These are phyloP conservation scores for Eurois occulta DNA, from an alignment of 2,888 invertebrate genomes.

Conservation along the genomic window DNA sequence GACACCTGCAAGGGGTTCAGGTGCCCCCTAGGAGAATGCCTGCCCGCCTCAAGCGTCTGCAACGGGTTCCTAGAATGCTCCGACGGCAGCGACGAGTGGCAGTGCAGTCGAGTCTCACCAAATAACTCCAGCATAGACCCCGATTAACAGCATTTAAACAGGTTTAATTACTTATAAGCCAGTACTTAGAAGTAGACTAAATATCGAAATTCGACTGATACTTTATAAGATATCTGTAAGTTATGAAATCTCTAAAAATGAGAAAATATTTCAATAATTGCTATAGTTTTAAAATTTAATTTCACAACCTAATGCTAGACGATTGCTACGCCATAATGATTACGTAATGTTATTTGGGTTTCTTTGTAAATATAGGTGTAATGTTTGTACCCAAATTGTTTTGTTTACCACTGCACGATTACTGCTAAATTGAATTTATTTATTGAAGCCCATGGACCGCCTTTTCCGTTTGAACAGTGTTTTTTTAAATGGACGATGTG, in stretches of 20 bases:
- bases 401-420: slow-evolving; percentile 77
- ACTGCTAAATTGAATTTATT: slow-evolving; percentile 79
- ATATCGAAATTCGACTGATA: slow-evolving; percentile 88
- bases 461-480: slow-evolving; percentile 88
- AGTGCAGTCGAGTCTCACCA: slow-evolving; percentile 84
- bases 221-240: slow-evolving; percentile 84
- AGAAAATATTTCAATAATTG: slow-evolving; percentile 62
- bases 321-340: slow-evolving; percentile 74
- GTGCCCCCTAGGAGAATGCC: slow-evolving; percentile 94
- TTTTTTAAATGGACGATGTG: slow-evolving; percentile 88
- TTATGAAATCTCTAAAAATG: slow-evolving; percentile 61
- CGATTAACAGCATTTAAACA: slow-evolving; percentile 73
- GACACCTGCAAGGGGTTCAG: slow-evolving; percentile 92
- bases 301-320: slow-evolving; percentile 53
- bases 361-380: slow-evolving; percentile 84
- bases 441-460: slow-evolving; percentile 86
- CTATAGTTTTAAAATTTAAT: slow-evolving; percentile 57
- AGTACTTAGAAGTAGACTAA: slow-evolving; percentile 81
- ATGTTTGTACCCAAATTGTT: slow-evolving; percentile 73
- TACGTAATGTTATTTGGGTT: slow-evolving; percentile 75
- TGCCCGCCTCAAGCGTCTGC: slow-evolving; percentile 93
- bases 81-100: slow-evolving; percentile 93
- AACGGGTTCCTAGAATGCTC: slow-evolving; percentile 95
- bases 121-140: slow-evolving; percentile 80
- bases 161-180: slow-evolving; percentile 78